Evolutionary conservation across 2,113 vertebrate genomes (phyloP), one percentile per base, ranked within the genome.

Genomic region (Emberiza fucata): DNA sequence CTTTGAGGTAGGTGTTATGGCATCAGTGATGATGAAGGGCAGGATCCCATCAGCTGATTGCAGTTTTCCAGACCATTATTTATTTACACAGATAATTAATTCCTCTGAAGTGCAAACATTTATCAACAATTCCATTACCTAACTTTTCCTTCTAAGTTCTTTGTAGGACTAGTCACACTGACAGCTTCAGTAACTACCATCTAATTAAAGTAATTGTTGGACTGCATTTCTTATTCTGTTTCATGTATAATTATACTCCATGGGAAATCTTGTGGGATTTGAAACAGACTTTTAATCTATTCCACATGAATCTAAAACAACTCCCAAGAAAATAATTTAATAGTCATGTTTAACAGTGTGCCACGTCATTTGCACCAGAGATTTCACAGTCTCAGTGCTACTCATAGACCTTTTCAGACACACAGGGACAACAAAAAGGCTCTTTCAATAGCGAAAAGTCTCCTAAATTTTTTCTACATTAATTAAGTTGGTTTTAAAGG

Each of bases 171-270:
- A 65, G 53, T 51, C 81, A 94, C 81, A 47, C 44, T 94, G 96
- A 86, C 94, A 95, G 90, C 81, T 96, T 96, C 90, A 97, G 91
- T 94, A 96, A 95, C 94, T 50, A 94, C 93, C 81, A 91, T 95
- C 96, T 98, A 97, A 97, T 97, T 98, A 96, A 97, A 97, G 93
- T 96, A 97, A 98, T 95, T 97, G 95, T 97, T 97, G 97, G 97
- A 97, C 96, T 96, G 91, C 95, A 97, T 98, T 98, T 95, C 76
- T 95, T 96, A 97, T 97, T 98, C 96, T 73, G 84, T 81, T 97
- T 96, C 95, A 96, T 97, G 96, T 97, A 95, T 97, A 98, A 98
- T 98, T 97, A 98, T 94, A 94, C 90, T 91, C 94, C 84, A 84
- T 86, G 65, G 86, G 88, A 97, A 97, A 94, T 93, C 94, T 95